A percentile compares a stretch with the other conserved stretches of the same genome.
phyloP scores from a whole-genome alignment of 2,113 vertebrate genomes.

The Xiphorhynchus elegans region DNA sequence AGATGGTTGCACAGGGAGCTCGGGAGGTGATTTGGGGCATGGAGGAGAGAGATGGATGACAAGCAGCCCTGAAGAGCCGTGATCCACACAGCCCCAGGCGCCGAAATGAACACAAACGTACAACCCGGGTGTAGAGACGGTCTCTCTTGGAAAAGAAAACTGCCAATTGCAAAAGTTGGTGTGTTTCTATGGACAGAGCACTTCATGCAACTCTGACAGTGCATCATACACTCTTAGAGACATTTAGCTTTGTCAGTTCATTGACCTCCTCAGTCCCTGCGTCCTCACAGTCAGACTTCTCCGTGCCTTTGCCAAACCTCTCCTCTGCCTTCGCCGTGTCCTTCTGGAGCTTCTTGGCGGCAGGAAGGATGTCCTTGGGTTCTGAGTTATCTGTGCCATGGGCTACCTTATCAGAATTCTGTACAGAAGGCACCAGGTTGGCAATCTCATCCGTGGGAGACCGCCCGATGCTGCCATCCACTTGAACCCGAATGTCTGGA shows the following conservation, averaged over 20 bases:
- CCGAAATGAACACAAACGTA: slow-evolving; percentile 61
- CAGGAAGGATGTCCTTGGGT: slow-evolving; percentile 61
- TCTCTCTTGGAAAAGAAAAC: slow-evolving; percentile 57
- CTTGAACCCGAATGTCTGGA: slow-evolving; percentile 94
- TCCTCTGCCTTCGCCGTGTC: slow-evolving; percentile 56
- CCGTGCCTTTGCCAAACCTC: slow-evolving; percentile 57
- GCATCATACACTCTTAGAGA: slow-evolving; percentile 86
- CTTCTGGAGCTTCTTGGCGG: slow-evolving; percentile 68
- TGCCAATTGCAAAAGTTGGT: slow-evolving; percentile 50
- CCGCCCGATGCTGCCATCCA: slow-evolving; percentile 98
- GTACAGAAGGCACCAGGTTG: slow-evolving; percentile 85
- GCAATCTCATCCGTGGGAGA: slow-evolving; percentile 95
- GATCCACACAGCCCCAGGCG: slow-evolving; percentile 71
- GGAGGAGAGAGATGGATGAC: slow-evolving; percentile 66
- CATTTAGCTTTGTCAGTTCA: slow-evolving; percentile 89
- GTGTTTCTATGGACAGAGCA: slow-evolving; percentile 70
- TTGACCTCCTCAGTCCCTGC: slow-evolving; percentile 72
- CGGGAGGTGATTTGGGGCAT: slow-evolving; percentile 50
- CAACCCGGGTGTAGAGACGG: slow-evolving; percentile 41
- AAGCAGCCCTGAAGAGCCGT: slow-evolving; percentile 64
- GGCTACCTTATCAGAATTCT: slow-evolving; percentile 64
- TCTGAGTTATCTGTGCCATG: slow-evolving; percentile 60
- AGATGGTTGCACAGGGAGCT: slow-evolving; percentile 70
- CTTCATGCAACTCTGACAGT: slow-evolving; percentile 60
- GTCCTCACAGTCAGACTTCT: slow-evolving; percentile 73